A percentile compares a stretch with the other conserved stretches of the same genome.
Conservation (phyloP, 2,797 vertebrate species). For the Phylloscopus collybita region DNA sequence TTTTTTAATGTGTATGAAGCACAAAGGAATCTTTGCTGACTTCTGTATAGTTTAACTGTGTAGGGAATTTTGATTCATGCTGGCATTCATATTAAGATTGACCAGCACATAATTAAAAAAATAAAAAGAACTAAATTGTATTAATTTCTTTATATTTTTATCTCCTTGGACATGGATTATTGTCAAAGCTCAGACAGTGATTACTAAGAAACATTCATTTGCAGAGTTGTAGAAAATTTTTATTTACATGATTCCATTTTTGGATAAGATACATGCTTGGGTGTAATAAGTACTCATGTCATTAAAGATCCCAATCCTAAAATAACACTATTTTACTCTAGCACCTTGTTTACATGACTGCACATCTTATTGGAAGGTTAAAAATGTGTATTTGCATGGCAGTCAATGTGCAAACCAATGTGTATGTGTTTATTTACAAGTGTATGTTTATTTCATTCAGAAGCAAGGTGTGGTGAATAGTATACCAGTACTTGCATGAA, state of each 20-base stretch:
- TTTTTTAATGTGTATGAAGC: not conserved
- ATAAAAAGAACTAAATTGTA: not conserved
- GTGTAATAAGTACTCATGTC: not conserved
- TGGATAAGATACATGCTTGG: not conserved
- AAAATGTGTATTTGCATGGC: not conserved
- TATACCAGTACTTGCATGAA: not conserved
- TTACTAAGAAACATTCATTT: slow-evolving; percentile 18
- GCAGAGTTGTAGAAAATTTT: not conserved
- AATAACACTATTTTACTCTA: not conserved
- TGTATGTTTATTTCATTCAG: not conserved
- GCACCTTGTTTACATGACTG: not conserved
- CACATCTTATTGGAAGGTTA: not conserved
- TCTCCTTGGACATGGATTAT: not conserved
- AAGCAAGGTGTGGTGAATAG: not conserved
- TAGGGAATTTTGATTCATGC: not conserved
- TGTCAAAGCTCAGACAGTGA: not conserved
- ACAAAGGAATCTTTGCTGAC: not conserved
- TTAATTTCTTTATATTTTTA: not conserved
- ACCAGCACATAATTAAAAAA: not conserved
- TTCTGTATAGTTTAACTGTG: not conserved
- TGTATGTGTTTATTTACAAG: not conserved
- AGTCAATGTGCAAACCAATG: not conserved
- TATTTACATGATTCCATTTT: slow-evolving; percentile 26
- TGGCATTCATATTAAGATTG: not conserved
- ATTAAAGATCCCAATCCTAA: not conserved